Evolutionary conservation across 1,140 invertebrate species (phyloP).

Genomic region (Drosophila mauritiana): DNA sequence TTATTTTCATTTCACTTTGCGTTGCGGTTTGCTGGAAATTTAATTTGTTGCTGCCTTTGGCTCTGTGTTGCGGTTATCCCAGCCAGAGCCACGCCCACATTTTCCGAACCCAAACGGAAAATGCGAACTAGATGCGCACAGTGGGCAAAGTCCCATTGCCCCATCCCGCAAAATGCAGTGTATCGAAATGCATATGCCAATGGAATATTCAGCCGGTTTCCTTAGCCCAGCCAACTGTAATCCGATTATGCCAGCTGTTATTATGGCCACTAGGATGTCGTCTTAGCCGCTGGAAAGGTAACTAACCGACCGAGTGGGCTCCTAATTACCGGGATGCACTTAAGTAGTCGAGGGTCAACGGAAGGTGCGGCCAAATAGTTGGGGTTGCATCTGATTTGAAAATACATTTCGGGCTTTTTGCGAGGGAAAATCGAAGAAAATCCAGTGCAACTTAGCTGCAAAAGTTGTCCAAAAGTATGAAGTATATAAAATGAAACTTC

Average conservation of each 20-base stretch:
- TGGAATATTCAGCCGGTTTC: constrained; percentile 10
- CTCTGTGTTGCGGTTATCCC: constrained; percentile 33
- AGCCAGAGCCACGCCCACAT: constrained; percentile 1
- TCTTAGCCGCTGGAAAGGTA: constrained; percentile 23
- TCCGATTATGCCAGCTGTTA: constrained; percentile 31
- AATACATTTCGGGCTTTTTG: too few relatives aligned
- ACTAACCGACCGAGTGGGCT: background rate
- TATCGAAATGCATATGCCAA: background rate
- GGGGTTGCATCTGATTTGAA: too few relatives aligned
- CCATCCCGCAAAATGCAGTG: constrained; percentile 5
- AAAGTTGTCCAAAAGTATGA: too few relatives aligned
- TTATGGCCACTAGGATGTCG: constrained; percentile 9
- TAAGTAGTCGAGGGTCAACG: constrained; percentile 6
- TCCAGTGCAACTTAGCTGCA: too few relatives aligned
- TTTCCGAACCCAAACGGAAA: constrained; percentile 2
- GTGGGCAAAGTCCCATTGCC: background rate
- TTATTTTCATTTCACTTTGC: constrained; percentile 70
- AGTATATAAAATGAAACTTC: too few relatives aligned
- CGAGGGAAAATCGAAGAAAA: too few relatives aligned
- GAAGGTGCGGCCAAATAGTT: too few relatives aligned
- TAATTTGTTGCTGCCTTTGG: constrained; percentile 55
- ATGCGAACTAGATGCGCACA: constrained; percentile 9
- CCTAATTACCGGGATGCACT: constrained; percentile 11
- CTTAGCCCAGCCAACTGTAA: constrained; percentile 8
- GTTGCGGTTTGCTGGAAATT: constrained; percentile 67